Evolutionary conservation across 2,797 vertebrate species (phyloP), one percentile per base, ranked within the genome.

Genomic region (Meda fulgida): DNA sequence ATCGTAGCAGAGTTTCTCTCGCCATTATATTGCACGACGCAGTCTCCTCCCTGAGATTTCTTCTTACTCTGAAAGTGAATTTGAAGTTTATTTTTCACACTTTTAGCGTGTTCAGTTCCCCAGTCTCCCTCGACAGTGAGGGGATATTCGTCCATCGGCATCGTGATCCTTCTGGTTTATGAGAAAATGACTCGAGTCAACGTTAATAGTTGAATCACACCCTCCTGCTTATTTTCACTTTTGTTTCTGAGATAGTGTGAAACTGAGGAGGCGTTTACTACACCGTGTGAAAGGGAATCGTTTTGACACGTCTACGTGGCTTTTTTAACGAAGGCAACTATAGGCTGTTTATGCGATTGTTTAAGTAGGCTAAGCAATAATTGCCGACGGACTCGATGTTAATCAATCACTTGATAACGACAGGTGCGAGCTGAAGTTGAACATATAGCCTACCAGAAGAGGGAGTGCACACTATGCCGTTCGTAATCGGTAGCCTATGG

Each of bases 41-140:
- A 95, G 43, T 95, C 94, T 7, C 94, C 94, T 0, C 95, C 95
- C 9, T 85, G 23, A 0, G 94, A 94, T 77, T 88, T 93, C 89
- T 84, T 94, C 86, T 71, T 92, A 86, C 92, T 95, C 87, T 91
- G 91, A 89, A 95, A 95, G 80, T 95, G 91, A 26, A 94, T 83
- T 1, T 93, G 89, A 26, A 95, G 93, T 81, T 95, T 95, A 85
- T 90, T 92, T 51, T 63, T 89, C 5, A 92, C 0, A 43, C 66
- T 84, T 80, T 73, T 90, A 23, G 18, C 21, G 23, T 85, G 85
- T 6, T 1, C 31, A 26, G 85, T 40, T 1, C 5, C 26, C 94
- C 93, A 94, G 83, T 84, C 82, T 3, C 92, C 94, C 78, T 92
- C 90, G 72, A 95, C 94, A 55, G 16, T 66, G 53, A 94, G 11